These are phyloP conservation scores for Caenorhabditis plicata DNA, from an alignment of 2,888 invertebrate species.

Conservation along the genomic window DNA sequence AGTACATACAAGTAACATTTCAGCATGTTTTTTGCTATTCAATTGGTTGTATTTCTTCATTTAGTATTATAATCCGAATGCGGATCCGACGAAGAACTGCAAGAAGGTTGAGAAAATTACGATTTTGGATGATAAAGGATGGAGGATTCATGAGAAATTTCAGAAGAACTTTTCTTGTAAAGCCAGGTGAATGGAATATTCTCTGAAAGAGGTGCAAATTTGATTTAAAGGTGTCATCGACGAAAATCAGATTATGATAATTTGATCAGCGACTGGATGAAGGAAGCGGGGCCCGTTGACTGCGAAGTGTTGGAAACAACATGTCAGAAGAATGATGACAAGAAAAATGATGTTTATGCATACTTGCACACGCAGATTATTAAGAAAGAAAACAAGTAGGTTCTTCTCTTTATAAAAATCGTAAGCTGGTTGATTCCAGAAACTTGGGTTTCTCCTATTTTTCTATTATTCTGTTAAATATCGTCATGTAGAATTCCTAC, in stretches of 20 bases:
- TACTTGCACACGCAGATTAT: constrained; percentile 33
- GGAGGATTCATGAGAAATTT: constrained; percentile 2
- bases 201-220: background rate
- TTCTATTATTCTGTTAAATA: background rate
- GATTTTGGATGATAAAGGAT: constrained; percentile 8
- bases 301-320: constrained; percentile 35
- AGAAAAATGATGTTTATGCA: constrained; percentile 20
- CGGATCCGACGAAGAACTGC: constrained; percentile 15
- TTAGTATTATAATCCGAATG: constrained; percentile 20
- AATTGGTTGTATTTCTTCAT: background rate
- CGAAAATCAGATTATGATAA: constrained; percentile 14
- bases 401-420: too few species aligned
- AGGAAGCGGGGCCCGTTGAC: constrained; percentile 9
- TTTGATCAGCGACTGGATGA: constrained; percentile 15
- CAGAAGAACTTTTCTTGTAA: constrained; percentile 8
- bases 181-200: constrained; percentile 12
- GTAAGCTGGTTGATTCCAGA: too few species aligned
- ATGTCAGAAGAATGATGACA: constrained; percentile 13
- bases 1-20: constrained; percentile 17
- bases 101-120: constrained; percentile 13
- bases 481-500: too few species aligned
- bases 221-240: constrained; percentile 20
- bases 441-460: constrained; percentile 6
- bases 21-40: background rate
- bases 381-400: too few species aligned